Percentiles rank a stretch among this genome's conserved stretches.
Conservation (phyloP, 1,140 invertebrate species). For the Eciton burchellii region DNA sequence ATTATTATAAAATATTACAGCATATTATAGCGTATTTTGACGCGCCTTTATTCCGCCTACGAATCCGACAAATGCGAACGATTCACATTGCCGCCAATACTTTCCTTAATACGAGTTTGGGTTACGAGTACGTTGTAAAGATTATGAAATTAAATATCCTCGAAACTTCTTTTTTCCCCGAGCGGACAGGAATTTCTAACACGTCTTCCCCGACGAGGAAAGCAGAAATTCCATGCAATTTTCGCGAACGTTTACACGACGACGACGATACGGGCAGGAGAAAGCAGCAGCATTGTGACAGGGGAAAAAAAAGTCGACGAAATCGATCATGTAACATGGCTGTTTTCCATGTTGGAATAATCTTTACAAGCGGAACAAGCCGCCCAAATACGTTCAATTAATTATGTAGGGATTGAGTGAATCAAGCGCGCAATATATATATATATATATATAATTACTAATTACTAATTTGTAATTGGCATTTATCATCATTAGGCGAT, state of each 20-base stretch:
- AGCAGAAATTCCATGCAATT: slow-evolving; percentile 63
- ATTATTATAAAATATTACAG: slow-evolving; percentile 40
- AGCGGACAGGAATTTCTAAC: slow-evolving; percentile 50
- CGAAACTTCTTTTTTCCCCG: not conserved
- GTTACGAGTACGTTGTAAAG: not conserved
- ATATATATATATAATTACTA: too few species aligned
- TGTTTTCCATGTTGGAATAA: not conserved
- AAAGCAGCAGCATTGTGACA: slow-evolving; percentile 10
- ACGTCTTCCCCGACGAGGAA: slow-evolving; percentile 31
- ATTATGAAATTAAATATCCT: slow-evolving; percentile 41
- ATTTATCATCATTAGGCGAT: not conserved
- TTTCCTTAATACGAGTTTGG: slow-evolving; percentile 22
- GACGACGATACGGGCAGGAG: not conserved
- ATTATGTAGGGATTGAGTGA: not conserved
- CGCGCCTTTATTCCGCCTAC: not conserved
- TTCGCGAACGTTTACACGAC: slow-evolving; percentile 29
- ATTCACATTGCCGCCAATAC: slow-evolving; percentile 17
- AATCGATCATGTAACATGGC: not conserved
- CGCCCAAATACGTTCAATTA: not conserved
- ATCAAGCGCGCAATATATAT: not conserved
- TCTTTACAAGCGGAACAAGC: not conserved
- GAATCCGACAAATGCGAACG: not conserved
- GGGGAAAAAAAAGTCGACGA: slow-evolving; percentile 23
- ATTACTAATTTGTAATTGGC: too few species aligned
- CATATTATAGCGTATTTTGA: too few species aligned